Percentiles rank a stretch among this genome's conserved stretches.
These are phyloP conservation scores for Semaprochilodus insignis DNA, from an alignment of 2,797 vertebrate species.

Conservation along the genomic window DNA sequence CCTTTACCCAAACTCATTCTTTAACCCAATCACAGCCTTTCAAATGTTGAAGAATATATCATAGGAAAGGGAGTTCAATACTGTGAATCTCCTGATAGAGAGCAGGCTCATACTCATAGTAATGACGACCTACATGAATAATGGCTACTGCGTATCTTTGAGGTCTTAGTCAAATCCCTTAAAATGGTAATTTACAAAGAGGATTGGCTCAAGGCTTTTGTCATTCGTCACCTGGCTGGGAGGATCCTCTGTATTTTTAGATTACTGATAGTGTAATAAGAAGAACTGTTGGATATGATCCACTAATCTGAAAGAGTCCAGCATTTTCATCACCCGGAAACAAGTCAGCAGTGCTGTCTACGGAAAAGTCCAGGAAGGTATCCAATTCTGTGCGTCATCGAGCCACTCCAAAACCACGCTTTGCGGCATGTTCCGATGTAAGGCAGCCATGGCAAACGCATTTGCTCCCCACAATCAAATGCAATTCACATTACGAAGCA, in stretches of 20 bases:
- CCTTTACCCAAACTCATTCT: neutral
- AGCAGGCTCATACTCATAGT: neutral
- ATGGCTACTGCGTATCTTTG: slow-evolving; percentile 40
- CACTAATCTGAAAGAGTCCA: slow-evolving; percentile 21
- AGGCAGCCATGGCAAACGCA: slow-evolving; percentile 20
- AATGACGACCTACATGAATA: slow-evolving; percentile 46
- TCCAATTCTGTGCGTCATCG: neutral
- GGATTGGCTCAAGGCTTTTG: slow-evolving; percentile 32
- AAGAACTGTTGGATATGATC: slow-evolving; percentile 17
- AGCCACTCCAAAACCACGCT: slow-evolving; percentile 37
- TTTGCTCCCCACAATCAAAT: slow-evolving; percentile 22
- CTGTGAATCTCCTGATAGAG: neutral
- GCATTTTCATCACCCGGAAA: neutral
- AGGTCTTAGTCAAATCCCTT: slow-evolving; percentile 52
- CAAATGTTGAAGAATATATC: neutral
- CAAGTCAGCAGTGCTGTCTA: neutral
- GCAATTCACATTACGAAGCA: slow-evolving; percentile 30
- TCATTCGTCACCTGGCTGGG: slow-evolving; percentile 44
- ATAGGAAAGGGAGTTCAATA: neutral
- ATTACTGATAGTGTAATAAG: slow-evolving; percentile 44
- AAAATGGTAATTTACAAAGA: slow-evolving; percentile 53
- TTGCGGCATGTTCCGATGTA: slow-evolving; percentile 31
- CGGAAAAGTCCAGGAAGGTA: neutral
- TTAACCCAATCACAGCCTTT: neutral
- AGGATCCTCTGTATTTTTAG: slow-evolving; percentile 24